Base-by-base conservation (phyloP, 2,797 vertebrate genomes). In the Periophthalmus magnuspinnatus region DNA sequence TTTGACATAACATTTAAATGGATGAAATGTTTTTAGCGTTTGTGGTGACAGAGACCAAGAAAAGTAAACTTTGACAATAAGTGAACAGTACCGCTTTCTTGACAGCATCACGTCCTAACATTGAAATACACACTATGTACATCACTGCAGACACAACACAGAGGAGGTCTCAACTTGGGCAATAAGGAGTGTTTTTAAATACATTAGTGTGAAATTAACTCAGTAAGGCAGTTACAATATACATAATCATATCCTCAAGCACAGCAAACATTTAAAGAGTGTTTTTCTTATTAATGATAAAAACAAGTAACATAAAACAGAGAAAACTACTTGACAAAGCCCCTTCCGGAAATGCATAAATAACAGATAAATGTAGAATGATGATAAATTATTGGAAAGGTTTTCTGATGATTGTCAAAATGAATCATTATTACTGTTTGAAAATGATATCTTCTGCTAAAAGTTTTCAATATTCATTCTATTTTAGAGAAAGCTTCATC, bases 321-420 rank as follows among this genome's bases (percentile, higher is more conserved):
- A 13, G 41, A 9, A 80, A 72, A 80, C 60, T 24, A 64, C 4
- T 24, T 14, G 41, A 77, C 76, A 74, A 80, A 73, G 81, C n/a
- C n/a, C 63, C 10, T 8, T 70, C 58, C 60, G 70, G 68, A 34
- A 7, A 71, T n/a, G 68, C 77, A 89, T 89, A 92, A 90, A 92
- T 89, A 93, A 90, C 85, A 80, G 71, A 77, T 79, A 80, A 78
- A 60, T 87, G 81, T 72, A 85, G 72, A 83, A 71, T 58, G 68
- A 67, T 66, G 68, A 65, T 50, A 77, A 67, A 70, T 68, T 77
- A 74, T 74, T 62, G 47, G 66, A 77, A 68, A 76, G 68, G 70
- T 79, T 28, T 68, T 58, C 62, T 16, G 55, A 82, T 74, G 85
- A 93, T 91, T 92, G 91, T 92, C 90, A 56, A 67, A 61, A 71